Evolutionary conservation across 2,888 invertebrate genomes (phyloP).

Genomic region (Merodon equestris): DNA sequence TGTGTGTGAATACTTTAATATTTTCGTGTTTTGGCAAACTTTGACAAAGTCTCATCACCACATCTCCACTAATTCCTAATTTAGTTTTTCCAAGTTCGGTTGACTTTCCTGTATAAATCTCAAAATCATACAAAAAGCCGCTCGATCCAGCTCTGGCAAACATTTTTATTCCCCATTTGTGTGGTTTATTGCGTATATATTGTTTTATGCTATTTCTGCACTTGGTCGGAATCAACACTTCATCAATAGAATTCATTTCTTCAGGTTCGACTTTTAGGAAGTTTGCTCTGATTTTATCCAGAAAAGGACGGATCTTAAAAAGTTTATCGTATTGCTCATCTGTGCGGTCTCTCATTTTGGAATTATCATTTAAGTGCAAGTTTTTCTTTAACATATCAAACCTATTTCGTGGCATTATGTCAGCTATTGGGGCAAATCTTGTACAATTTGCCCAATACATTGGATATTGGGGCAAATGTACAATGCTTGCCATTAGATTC

Average conservation of each 20-base stretch:
- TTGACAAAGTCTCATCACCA: slow-evolving; percentile 1
- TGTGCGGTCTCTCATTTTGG: slow-evolving; percentile 1
- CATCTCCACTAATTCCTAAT: slow-evolving; percentile 7
- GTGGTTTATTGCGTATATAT: slow-evolving; percentile 7
- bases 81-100: slow-evolving; percentile 11
- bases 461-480: too few species aligned
- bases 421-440: too few species aligned
- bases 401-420: slow-evolving; percentile 3
- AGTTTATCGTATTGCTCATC: slow-evolving; percentile 6
- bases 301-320: slow-evolving; percentile 9
- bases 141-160: slow-evolving; percentile 14
- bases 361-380: too few species aligned
- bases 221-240: slow-evolving; percentile 7
- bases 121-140: slow-evolving; percentile 16
- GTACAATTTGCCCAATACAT: too few species aligned
- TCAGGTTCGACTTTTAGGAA: slow-evolving; percentile 3
- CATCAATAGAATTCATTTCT: slow-evolving; percentile 6
- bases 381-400: not conserved
- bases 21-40: slow-evolving; percentile 7
- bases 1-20: slow-evolving; percentile 5
- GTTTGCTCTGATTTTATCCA: not conserved
- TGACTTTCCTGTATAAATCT: slow-evolving; percentile 13
- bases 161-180: slow-evolving; percentile 1
- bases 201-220: slow-evolving; percentile 7
- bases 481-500: not conserved